Percentiles rank a stretch among this genome's conserved stretches.
These are phyloP conservation scores for Pantherophis guttatus DNA, from an alignment of 2,113 vertebrate genomes.

Conservation along the genomic window DNA sequence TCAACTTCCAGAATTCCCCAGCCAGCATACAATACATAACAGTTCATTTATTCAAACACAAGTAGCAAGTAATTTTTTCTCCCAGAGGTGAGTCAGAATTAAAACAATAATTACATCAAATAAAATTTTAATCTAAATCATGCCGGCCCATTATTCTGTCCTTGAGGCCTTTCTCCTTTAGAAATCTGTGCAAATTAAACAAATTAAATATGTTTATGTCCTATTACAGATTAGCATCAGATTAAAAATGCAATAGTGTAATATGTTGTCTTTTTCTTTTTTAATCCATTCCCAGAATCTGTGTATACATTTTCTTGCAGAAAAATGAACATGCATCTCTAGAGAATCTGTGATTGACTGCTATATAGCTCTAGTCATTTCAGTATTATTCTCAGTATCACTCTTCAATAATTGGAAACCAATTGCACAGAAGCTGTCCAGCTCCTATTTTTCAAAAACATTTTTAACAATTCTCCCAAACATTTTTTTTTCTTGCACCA, in stretches of 20 bases:
- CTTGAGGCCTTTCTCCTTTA: background rate
- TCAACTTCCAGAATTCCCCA: background rate
- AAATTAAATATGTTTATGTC: background rate
- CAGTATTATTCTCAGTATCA: conserved; percentile 1
- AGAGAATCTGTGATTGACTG: background rate
- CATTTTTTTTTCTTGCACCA: background rate
- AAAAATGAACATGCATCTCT: background rate
- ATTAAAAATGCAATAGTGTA: background rate
- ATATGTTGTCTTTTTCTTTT: background rate
- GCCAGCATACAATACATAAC: background rate
- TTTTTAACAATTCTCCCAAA: background rate
- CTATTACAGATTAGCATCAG: background rate
- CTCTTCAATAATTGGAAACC: conserved; percentile 2
- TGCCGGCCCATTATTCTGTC: background rate
- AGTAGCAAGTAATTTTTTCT: background rate
- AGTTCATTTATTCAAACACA: background rate
- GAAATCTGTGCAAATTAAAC: background rate
- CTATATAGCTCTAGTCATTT: background rate
- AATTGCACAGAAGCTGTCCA: background rate
- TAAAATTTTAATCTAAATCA: background rate
- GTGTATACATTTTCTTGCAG: background rate
- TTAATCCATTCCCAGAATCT: conserved; percentile 34
- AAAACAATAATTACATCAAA: background rate
- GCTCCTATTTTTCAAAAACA: background rate
- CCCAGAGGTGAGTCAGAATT: background rate